A percentile compares a stretch with the other conserved stretches of the same genome.
Evolutionary conservation across 2,113 vertebrate species (phyloP).

Genomic region (Haplochromis vanheusdeni): DNA sequence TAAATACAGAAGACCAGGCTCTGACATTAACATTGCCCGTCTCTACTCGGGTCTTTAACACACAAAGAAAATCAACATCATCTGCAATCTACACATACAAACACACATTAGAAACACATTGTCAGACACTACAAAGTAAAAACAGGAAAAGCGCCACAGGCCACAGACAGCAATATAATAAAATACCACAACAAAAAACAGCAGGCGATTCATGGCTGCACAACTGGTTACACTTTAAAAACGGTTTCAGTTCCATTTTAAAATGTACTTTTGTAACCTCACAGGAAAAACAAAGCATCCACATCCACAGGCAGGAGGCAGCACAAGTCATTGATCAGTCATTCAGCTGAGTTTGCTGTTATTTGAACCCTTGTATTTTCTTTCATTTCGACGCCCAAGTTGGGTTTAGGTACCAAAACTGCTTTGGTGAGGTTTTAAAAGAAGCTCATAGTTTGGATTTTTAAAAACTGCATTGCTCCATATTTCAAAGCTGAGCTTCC

Average conservation of each 20-base stretch:
- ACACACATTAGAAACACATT: not conserved
- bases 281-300: not conserved
- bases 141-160: not conserved
- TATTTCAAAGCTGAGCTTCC: not conserved
- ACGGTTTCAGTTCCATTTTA: not conserved
- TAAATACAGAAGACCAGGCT: not conserved
- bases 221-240: not conserved
- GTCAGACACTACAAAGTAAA: not conserved
- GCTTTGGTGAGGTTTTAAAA: not conserved
- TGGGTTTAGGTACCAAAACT: not conserved
- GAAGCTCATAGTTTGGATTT: accelerated
- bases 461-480: not conserved
- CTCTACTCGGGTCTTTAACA: accelerated
- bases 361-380: not conserved
- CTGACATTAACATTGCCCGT: not conserved
- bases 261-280: not conserved
- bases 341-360: not conserved
- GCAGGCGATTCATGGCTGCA: not conserved
- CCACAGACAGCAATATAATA: not conserved
- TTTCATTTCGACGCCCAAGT: accelerated
- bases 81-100: not conserved
- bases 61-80: not conserved
- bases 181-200: not conserved
- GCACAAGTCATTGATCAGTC: not conserved
- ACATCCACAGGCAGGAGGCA: not conserved